phyloP scores from a whole-genome alignment of 2,797 vertebrate genomes.

The Helarctos malayanus region DNA sequence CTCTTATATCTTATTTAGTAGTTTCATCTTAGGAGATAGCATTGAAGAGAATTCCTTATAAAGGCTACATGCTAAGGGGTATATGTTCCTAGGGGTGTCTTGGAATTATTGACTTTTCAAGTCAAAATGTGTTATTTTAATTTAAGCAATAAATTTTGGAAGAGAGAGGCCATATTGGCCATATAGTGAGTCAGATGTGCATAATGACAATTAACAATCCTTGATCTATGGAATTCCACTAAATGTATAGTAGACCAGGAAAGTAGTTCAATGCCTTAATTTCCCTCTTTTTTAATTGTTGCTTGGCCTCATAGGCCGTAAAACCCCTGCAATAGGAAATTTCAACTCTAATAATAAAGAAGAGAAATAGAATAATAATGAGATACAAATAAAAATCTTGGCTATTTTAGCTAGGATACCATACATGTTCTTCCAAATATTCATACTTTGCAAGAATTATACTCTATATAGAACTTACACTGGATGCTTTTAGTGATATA shows the following conservation, averaged over 20 bases:
- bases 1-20: not conserved
- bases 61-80: not conserved
- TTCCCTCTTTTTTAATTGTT: not conserved
- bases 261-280: not conserved
- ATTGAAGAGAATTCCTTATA: not conserved
- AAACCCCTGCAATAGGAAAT: not conserved
- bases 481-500: slow-evolving; percentile 31
- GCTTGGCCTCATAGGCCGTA: not conserved
- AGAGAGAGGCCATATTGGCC: not conserved
- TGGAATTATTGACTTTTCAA: slow-evolving; percentile 10
- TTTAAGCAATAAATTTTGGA: not conserved
- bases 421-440: not conserved
- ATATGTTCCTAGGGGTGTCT: not conserved
- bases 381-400: slow-evolving; percentile 27
- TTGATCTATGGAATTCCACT: not conserved
- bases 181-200: not conserved
- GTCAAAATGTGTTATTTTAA: not conserved
- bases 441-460: not conserved
- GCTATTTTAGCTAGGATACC: not conserved
- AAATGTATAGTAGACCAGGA: not conserved
- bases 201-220: not conserved
- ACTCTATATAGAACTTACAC: not conserved
- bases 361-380: slow-evolving; percentile 8
- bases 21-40: not conserved
- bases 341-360: slow-evolving; percentile 11